A percentile compares a stretch with the other conserved stretches of the same genome.
These are phyloP conservation scores for Caenorhabditis parvicauda DNA, from an alignment of 2,888 invertebrate species.

Conservation along the genomic window DNA sequence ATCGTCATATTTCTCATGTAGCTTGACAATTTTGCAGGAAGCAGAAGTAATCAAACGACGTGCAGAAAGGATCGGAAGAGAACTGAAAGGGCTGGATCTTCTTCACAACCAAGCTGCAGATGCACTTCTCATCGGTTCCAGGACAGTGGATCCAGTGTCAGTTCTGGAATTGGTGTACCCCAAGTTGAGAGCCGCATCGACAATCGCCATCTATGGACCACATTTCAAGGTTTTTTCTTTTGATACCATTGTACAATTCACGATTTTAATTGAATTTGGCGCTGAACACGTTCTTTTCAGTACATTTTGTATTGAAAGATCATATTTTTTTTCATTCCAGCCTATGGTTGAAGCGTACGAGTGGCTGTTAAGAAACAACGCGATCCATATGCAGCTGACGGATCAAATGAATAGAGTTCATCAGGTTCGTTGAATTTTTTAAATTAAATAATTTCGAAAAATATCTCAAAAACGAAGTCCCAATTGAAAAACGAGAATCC, in stretches of 20 bases:
- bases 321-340: no score
- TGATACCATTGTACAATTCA: slow-evolving; percentile 1
- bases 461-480: no score
- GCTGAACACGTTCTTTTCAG: neutral
- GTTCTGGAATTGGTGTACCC: slow-evolving; percentile 35
- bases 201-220: slow-evolving; percentile 48
- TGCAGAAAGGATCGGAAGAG: slow-evolving; percentile 32
- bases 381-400: slow-evolving; percentile 74
- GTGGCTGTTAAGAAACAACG: slow-evolving; percentile 73
- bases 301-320: no score
- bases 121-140: slow-evolving; percentile 26
- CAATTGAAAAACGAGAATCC: no score
- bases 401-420: slow-evolving; percentile 44
- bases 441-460: no score
- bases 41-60: slow-evolving; percentile 20
- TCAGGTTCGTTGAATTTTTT: slow-evolving; percentile 19
- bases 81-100: slow-evolving; percentile 28
- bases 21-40: slow-evolving; percentile 11
- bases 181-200: slow-evolving; percentile 37
- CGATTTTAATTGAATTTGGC: no score
- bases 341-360: slow-evolving; percentile 81
- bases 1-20: neutral
- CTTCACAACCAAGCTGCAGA: slow-evolving; percentile 23
- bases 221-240: slow-evolving; percentile 23
- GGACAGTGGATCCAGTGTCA: slow-evolving; percentile 37